A percentile compares a stretch with the other conserved stretches of the same genome.
phyloP scores from a whole-genome alignment of 2,797 vertebrate species.

The Brachyrhaphis roseni region DNA sequence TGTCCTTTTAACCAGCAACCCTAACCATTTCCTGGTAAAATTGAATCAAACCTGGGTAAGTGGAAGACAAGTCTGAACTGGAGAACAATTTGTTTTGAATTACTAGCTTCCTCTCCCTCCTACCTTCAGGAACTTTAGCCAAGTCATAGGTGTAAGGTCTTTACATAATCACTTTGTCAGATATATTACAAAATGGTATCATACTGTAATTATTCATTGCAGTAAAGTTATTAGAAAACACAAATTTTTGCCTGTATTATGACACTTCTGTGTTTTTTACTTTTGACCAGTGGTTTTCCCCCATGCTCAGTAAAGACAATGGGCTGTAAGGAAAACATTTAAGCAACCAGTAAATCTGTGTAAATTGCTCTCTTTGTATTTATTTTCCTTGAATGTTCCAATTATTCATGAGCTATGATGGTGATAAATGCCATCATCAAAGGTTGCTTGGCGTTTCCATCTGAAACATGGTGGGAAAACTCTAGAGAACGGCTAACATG shows the following conservation, averaged over 20 bases:
- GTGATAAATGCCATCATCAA: neutral
- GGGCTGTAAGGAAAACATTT: neutral
- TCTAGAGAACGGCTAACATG: neutral
- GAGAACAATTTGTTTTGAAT: neutral
- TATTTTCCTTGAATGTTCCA: neutral
- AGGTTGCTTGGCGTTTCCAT: neutral
- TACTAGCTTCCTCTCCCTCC: neutral
- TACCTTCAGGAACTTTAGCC: neutral
- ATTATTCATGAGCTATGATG: neutral
- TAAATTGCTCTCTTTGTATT: neutral
- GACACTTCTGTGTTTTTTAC: neutral
- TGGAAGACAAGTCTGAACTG: neutral
- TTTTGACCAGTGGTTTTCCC: neutral
- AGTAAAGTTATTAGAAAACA: neutral
- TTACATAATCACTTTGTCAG: neutral
- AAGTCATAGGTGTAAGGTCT: neutral
- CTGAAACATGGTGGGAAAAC: neutral
- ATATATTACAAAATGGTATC: neutral
- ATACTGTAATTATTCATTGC: neutral
- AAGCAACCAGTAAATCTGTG: neutral
- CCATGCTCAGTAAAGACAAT: neutral
- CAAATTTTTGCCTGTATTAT: neutral
- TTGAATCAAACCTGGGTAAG: neutral
- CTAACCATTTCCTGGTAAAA: neutral
- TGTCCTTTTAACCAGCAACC: neutral